Conservation (phyloP, 2,797 vertebrate species). For the Ctenopoma multispine region DNA sequence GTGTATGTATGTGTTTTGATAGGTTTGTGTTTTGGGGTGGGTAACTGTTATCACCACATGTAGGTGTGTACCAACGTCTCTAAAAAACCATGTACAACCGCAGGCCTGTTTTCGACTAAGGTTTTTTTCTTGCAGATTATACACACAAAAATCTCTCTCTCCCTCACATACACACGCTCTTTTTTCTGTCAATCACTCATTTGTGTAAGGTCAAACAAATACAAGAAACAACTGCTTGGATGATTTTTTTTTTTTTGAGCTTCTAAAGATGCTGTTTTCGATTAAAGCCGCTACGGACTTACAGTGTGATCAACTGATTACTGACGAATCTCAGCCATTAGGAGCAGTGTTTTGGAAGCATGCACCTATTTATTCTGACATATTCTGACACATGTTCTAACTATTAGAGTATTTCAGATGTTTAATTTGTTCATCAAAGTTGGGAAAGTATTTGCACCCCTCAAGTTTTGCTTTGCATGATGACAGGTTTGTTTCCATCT, state of each 20-base stretch:
- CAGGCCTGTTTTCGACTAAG: conserved; percentile 22
- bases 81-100: conserved; percentile 11
- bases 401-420: conserved; percentile 30
- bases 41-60: conserved; percentile 14
- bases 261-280: conserved; percentile 6
- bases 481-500: conserved; percentile 59
- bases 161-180: not conserved
- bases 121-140: conserved; percentile 19
- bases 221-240: not conserved
- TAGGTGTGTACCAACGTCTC: conserved; percentile 17
- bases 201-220: conserved; percentile 32
- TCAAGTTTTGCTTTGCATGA: conserved; percentile 19
- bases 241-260: too few species aligned
- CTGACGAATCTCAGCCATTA: conserved; percentile 18
- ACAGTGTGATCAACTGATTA: conserved; percentile 25
- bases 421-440: conserved; percentile 44
- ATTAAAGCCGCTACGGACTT: conserved; percentile 39
- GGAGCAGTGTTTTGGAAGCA: conserved; percentile 4
- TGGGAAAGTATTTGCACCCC: conserved; percentile 7
- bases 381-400: not conserved
- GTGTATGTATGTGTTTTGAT: conserved; percentile 11
- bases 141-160: conserved; percentile 4
- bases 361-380: conserved; percentile 1
- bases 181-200: conserved; percentile 9
- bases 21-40: conserved; percentile 22